Base-by-base conservation (phyloP, 2,113 vertebrate genomes). In the Micromys minutus region DNA sequence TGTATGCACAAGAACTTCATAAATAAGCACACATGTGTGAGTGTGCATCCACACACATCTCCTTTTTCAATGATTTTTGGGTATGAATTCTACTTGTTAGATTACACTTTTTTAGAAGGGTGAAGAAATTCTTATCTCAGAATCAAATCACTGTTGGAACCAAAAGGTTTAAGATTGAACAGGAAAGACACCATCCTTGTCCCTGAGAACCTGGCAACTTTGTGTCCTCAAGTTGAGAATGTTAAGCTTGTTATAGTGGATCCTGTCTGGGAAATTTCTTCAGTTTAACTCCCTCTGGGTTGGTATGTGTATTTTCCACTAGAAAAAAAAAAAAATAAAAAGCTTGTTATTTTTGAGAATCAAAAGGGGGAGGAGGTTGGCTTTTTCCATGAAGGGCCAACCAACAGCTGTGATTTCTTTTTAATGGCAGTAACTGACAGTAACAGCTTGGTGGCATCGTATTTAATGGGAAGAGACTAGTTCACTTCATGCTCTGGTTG, bases 361-460 rank as follows among this genome's bases (percentile, higher is more conserved):
- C 45, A 57, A 79, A 85, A 45, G 61, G 95, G 71, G 81, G 47
- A 97, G 34, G 80, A 92, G 45, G 39, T 76, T 94, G 94, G 76
- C 65, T 94, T 67, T 95, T 83, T 89, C 69, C 7, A 79, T 65
- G 26, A 61, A 89, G 55, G 88, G 52, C 92, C 92, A 79, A 97
- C 95, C 80, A 67, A 87, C 74, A 97, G 94, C 94, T 95, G 63
- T 94, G 87, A 79, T 94, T 95, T n/a, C n/a, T n/a, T 81, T 50
- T 96, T 80, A 95, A 94, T 92, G 94, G 90, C 52, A 50, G 71
- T 90, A 84, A 97, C 50, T 92, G 96, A 94, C 90, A 76, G 26
- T 42, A 97, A 39, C 96, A 96, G 71, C 91, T 95, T 95, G 39
- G 50, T 81, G 90, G 3, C 95, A 98, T 97, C 97, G 83, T 89